These are phyloP conservation scores for Enteromius paludinosus DNA, from an alignment of 2,797 vertebrate genomes.

Conservation along the genomic window DNA sequence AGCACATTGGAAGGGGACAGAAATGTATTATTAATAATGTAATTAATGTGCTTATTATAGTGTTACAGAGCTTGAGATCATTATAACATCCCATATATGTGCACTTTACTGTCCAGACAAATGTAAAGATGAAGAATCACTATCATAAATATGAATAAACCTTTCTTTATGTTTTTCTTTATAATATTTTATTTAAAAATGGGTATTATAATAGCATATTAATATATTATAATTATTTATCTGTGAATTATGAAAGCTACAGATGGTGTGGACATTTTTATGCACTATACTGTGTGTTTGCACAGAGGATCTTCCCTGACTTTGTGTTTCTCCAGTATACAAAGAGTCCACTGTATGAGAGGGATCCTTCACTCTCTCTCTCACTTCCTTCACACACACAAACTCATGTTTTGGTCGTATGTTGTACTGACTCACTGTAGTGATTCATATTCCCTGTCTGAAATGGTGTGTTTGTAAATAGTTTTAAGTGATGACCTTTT, in stretches of 20 bases:
- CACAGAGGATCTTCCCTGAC: slow-evolving; percentile 25
- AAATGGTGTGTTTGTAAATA: slow-evolving; percentile 47
- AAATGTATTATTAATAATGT: background rate
- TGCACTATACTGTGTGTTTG: slow-evolving; percentile 28
- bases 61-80: background rate
- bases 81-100: background rate
- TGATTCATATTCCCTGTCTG: slow-evolving; percentile 48
- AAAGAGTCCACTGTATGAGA: slow-evolving; percentile 45
- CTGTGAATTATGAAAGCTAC: background rate
- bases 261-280: background rate
- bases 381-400: background rate
- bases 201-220: background rate
- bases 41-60: no score
- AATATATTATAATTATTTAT: background rate
- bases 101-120: background rate
- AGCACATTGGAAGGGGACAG: background rate
- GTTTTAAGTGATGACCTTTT: slow-evolving; percentile 37
- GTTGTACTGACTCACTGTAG: slow-evolving; percentile 38
- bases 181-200: background rate
- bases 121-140: background rate
- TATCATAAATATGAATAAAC: background rate
- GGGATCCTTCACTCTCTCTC: background rate
- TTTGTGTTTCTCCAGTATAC: slow-evolving; percentile 33
- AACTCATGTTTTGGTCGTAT: slow-evolving; percentile 20
- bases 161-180: background rate